Conservation (phyloP, 2,888 invertebrate genomes). For the Torymus texanus region DNA sequence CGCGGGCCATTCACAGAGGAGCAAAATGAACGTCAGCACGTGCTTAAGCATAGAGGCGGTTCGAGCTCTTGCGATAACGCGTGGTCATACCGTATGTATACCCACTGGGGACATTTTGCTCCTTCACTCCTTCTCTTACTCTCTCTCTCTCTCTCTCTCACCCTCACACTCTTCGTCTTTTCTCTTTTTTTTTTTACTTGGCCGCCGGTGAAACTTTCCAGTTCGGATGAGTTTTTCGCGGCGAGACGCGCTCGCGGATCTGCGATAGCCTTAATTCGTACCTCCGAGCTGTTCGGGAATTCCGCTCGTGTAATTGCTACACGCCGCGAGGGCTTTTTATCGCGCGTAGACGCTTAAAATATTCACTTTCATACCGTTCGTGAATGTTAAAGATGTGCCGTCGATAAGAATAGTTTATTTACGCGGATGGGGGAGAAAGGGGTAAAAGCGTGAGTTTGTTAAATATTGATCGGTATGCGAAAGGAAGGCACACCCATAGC, state of each 20-base stretch:
- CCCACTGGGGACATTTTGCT: too few species aligned
- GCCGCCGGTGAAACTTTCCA: slow-evolving; percentile 54
- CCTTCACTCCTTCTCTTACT: not conserved
- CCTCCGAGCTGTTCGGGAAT: slow-evolving; percentile 52
- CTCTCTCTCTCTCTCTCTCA: not conserved
- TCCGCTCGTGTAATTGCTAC: slow-evolving; percentile 54
- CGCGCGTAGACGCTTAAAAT: not conserved
- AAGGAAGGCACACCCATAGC: too few species aligned
- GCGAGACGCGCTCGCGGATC: slow-evolving; percentile 31
- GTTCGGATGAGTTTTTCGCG: slow-evolving; percentile 56
- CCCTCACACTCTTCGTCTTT: not conserved
- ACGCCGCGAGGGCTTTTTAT: slow-evolving; percentile 2
- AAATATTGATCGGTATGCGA: too few species aligned
- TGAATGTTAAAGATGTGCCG: not conserved
- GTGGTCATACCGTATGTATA: not conserved
- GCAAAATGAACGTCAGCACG: slow-evolving; percentile 51
- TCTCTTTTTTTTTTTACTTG: slow-evolving; percentile 27
- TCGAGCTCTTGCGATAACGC: slow-evolving; percentile 21
- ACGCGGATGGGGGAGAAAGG: not conserved
- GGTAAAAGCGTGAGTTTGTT: too few species aligned
- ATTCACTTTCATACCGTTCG: slow-evolving; percentile 4
- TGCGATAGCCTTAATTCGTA: slow-evolving; percentile 55
- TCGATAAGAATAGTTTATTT: not conserved
- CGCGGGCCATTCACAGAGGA: slow-evolving; percentile 19
- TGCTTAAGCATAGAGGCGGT: slow-evolving; percentile 31